These are phyloP conservation scores for Cryptotis parvus DNA, from an alignment of 2,113 vertebrate genomes.

Conservation along the genomic window DNA sequence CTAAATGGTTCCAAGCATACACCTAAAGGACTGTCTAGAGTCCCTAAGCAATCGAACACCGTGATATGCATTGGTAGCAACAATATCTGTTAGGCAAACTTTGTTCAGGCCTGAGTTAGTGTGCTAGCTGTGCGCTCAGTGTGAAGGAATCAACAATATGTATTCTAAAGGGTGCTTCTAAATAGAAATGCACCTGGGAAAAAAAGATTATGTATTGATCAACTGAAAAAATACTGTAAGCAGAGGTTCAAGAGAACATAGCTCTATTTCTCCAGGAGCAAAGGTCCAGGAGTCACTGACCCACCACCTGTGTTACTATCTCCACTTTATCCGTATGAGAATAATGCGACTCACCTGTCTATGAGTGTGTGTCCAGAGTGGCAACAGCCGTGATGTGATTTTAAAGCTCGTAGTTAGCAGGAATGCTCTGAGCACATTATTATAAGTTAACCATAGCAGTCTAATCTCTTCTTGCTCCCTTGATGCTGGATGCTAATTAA, in stretches of 20 bases:
- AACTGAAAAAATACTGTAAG: constrained; percentile 13
- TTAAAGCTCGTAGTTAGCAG: neutral
- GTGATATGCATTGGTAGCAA: neutral
- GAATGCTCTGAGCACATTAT: neutral
- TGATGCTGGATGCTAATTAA: constrained; percentile 18
- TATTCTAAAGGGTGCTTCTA: constrained; percentile 9
- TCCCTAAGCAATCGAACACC: neutral
- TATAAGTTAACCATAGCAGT: neutral
- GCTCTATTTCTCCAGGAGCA: neutral
- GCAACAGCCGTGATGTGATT: neutral
- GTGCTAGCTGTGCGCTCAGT: neutral
- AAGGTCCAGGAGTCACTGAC: neutral
- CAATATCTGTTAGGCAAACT: neutral
- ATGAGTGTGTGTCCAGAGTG: neutral
- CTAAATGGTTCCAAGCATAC: neutral
- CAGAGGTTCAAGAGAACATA: neutral
- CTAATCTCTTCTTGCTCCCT: neutral
- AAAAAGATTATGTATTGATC: neutral
- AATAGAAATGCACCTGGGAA: neutral
- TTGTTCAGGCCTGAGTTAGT: neutral
- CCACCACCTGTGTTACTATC: neutral
- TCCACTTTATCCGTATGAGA: neutral
- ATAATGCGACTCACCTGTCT: neutral
- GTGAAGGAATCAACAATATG: neutral
- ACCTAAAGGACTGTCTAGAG: neutral